Conservation (phyloP, 2,113 vertebrate species). For the Fukomys damarensis region DNA sequence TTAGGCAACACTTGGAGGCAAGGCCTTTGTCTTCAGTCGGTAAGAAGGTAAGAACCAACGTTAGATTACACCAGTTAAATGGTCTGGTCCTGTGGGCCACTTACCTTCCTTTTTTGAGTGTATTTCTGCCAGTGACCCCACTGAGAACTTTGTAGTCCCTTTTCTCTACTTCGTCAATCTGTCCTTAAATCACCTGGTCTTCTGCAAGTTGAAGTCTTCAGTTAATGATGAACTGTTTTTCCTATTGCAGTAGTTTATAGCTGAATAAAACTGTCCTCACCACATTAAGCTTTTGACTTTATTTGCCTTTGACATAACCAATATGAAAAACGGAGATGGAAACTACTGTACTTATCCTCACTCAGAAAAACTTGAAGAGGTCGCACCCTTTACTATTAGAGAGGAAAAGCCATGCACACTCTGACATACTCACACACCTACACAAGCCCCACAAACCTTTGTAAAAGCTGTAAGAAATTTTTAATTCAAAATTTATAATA, state of each 20-base stretch:
- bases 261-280: constrained; percentile 4
- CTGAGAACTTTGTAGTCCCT: background rate
- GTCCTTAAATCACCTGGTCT: background rate
- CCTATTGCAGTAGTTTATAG: background rate
- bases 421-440: background rate
- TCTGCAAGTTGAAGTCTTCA: background rate
- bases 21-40: background rate
- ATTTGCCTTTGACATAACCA: background rate
- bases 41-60: background rate
- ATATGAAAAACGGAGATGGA: background rate
- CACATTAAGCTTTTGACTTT: background rate
- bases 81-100: background rate
- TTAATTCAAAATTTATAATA: background rate
- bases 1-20: background rate
- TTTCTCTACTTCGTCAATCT: background rate
- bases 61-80: background rate
- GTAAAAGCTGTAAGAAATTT: background rate
- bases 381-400: background rate
- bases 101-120: background rate
- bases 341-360: background rate
- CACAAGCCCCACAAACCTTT: background rate
- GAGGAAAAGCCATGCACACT: background rate
- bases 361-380: background rate
- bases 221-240: background rate
- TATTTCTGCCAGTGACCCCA: background rate